Evolutionary conservation across 2,113 vertebrate genomes (phyloP).

Genomic region (Heterochromis multidens): DNA sequence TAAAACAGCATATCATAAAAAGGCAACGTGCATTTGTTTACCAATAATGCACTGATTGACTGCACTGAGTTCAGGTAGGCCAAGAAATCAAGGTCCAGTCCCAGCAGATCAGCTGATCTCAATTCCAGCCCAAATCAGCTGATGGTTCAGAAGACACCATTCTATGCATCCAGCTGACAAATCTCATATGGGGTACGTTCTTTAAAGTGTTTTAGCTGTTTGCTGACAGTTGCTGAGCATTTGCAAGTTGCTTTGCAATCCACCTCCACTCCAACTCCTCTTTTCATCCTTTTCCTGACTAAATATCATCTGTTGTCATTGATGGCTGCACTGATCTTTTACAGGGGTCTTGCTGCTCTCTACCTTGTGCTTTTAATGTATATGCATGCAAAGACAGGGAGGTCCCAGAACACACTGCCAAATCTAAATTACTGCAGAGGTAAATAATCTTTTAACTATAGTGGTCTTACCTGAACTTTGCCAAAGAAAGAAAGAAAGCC

Average conservation of each 20-base stretch:
- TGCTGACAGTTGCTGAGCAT: not conserved
- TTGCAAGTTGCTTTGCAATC: not conserved
- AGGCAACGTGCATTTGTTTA: not conserved
- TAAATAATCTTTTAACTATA: not conserved
- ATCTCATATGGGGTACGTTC: not conserved
- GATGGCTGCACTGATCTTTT: not conserved
- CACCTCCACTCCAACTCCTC: not conserved
- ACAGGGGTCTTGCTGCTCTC: not conserved
- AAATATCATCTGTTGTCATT: not conserved
- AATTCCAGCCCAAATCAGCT: not conserved
- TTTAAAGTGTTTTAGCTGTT: not conserved
- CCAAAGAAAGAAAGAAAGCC: not conserved
- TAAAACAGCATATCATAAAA: too few relatives aligned
- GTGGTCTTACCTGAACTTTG: rapidly evolving
- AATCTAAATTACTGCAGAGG: not conserved
- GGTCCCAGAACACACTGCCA: not conserved
- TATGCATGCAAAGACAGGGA: not conserved
- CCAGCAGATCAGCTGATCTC: not conserved
- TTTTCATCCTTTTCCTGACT: too few relatives aligned
- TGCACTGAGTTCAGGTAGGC: not conserved
- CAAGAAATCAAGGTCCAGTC: not conserved
- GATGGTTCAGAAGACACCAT: not conserved
- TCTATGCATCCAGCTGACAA: rapidly evolving
- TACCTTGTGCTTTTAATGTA: not conserved
- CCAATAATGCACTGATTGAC: too few relatives aligned